phyloP scores from a whole-genome alignment of 2,113 vertebrate genomes.

The Promerops cafer region DNA sequence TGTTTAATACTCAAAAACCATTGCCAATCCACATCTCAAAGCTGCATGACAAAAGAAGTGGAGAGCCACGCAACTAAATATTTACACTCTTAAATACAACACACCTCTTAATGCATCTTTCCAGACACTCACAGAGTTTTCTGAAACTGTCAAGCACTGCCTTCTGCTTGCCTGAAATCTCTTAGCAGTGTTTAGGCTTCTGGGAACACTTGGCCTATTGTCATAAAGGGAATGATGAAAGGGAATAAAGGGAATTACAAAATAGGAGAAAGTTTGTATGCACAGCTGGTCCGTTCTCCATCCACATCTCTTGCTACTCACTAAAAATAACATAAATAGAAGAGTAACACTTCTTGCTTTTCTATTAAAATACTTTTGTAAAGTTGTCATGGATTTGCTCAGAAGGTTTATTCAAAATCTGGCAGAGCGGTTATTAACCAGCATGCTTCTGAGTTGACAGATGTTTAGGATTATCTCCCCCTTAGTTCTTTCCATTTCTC shows the following conservation, averaged over 20 bases:
- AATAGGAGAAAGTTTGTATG: not conserved
- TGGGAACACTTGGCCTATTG: not conserved
- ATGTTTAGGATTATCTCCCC: not conserved
- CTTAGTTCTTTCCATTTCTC: not conserved
- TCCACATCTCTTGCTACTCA: not conserved
- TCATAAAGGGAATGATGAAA: not conserved
- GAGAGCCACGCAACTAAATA: not conserved
- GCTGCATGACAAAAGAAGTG: not conserved
- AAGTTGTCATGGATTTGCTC: not conserved
- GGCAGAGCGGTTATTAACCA: not conserved
- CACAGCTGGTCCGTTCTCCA: not conserved
- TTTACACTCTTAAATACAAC: not conserved
- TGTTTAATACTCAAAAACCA: not conserved
- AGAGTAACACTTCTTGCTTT: not conserved
- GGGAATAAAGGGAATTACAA: not conserved
- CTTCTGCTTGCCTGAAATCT: not conserved
- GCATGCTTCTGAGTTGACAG: not conserved
- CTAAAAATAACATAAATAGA: not conserved
- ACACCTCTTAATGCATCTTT: not conserved
- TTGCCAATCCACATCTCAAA: not conserved
- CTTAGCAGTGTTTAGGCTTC: not conserved
- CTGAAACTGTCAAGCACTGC: not conserved
- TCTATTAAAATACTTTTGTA: not conserved
- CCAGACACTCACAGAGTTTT: not conserved
- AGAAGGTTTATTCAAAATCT: not conserved